Conservation (phyloP, 2,888 invertebrate species). For the Drosophila rellima region DNA sequence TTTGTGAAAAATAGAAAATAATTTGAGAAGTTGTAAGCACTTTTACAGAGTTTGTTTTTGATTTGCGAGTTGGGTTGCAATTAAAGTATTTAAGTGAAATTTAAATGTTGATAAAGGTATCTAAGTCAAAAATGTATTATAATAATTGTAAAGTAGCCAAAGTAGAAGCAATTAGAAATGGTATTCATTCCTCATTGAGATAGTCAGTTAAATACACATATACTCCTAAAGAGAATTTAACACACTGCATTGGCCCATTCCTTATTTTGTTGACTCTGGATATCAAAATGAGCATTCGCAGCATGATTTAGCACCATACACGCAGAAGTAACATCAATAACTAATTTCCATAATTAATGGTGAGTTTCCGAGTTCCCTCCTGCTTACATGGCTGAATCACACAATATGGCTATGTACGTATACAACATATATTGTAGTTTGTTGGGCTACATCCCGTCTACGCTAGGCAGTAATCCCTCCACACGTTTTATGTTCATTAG, state of each 20-base stretch:
- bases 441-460: slow-evolving; percentile 15
- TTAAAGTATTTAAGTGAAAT: no score
- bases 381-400: slow-evolving; percentile 1
- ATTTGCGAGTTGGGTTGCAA: no score
- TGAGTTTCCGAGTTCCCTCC: background rate
- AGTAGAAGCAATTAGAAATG: no score
- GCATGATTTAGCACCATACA: slow-evolving; percentile 62
- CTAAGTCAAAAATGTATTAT: no score
- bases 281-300: slow-evolving; percentile 71
- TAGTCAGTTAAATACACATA: no score
- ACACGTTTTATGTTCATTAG: slow-evolving; percentile 61
- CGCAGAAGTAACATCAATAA: slow-evolving; percentile 67
- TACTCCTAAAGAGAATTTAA: slow-evolving; percentile 2
- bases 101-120: no score
- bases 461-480: slow-evolving; percentile 35
- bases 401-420: background rate
- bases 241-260: slow-evolving; percentile 42
- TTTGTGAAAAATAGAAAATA: background rate
- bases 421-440: slow-evolving; percentile 6
- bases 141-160: no score
- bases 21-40: no score
- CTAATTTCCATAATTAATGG: slow-evolving; percentile 75
- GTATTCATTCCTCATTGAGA: no score
- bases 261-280: slow-evolving; percentile 61
- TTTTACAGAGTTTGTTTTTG: no score